Evolutionary conservation across 1,140 invertebrate species (phyloP).

Genomic region (Cryptotermes secundus): DNA sequence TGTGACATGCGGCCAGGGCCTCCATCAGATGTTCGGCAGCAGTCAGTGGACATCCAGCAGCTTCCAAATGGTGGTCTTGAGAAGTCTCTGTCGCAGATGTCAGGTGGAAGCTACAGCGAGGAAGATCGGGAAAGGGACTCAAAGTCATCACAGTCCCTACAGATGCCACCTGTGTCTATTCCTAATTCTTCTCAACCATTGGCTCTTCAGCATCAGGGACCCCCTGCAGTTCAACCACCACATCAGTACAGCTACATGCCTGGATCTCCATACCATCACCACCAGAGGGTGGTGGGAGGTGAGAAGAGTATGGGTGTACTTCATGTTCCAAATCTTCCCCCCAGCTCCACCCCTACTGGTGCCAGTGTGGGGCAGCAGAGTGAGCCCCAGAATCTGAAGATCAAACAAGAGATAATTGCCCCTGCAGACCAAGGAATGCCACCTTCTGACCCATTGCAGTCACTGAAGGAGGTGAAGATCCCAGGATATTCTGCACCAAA

Average conservation of each 20-base stretch:
- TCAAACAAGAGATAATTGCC: conserved; percentile 67
- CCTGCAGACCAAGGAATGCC: conserved; percentile 52
- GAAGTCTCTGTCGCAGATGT: not conserved
- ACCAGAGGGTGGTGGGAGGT: not conserved
- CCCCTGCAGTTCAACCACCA: not conserved
- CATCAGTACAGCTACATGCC: conserved; percentile 23
- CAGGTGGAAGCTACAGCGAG: conserved; percentile 13
- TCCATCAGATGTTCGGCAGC: not conserved
- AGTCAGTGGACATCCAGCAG: conserved; percentile 1
- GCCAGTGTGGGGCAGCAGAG: conserved; percentile 40
- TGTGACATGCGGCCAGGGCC: not conserved
- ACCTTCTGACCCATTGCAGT: conserved; percentile 69
- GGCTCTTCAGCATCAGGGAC: not conserved
- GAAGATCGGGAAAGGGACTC: not conserved
- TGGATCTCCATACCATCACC: conserved; percentile 7
- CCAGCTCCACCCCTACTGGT: not conserved
- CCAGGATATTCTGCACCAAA: conserved; percentile 60
- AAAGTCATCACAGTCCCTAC: conserved; percentile 15
- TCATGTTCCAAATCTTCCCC: not conserved
- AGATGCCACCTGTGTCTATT: not conserved
- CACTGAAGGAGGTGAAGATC: conserved; percentile 77
- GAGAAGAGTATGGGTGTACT: not conserved
- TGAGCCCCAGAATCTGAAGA: conserved; percentile 75
- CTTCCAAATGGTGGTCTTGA: conserved; percentile 20
- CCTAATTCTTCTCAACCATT: not conserved